phyloP scores from a whole-genome alignment of 2,113 vertebrate species.

The Callionymus lyra region DNA sequence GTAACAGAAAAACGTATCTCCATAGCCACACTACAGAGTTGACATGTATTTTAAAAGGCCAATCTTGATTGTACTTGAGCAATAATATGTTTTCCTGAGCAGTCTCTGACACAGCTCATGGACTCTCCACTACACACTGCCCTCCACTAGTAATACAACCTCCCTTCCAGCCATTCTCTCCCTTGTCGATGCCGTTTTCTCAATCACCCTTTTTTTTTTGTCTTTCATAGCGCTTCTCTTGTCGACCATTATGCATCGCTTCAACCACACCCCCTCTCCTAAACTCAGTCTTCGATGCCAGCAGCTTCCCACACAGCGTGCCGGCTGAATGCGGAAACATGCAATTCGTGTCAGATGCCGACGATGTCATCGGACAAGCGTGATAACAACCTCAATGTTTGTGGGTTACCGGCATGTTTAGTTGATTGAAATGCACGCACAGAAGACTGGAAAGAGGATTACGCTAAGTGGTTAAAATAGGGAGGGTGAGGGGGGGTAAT shows the following conservation, averaged over 20 bases:
- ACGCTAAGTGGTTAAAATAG: slow-evolving; percentile 56
- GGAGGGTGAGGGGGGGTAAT: slow-evolving; percentile 63
- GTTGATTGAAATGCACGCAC: slow-evolving; percentile 12
- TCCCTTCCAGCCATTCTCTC: too few species aligned
- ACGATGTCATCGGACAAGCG: slow-evolving; percentile 12
- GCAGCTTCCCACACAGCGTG: slow-evolving; percentile 18
- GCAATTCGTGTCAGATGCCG: slow-evolving; percentile 11
- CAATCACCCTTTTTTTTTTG: too few species aligned
- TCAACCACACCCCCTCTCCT: slow-evolving; percentile 2
- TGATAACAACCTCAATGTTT: slow-evolving; percentile 28
- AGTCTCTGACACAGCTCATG: too few species aligned
- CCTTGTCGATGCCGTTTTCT: too few species aligned
- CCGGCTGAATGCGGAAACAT: slow-evolving; percentile 11
- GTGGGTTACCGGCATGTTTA: slow-evolving; percentile 11
- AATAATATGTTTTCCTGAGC: too few species aligned
- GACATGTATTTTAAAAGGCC: too few species aligned
- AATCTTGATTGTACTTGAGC: too few species aligned
- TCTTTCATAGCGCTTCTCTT: too few species aligned
- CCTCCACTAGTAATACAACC: too few species aligned
- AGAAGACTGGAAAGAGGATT: slow-evolving; percentile 59
- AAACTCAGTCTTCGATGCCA: slow-evolving; percentile 5
- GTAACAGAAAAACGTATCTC: slow-evolving; percentile 45
- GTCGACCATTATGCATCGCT: slow-evolving; percentile 37
- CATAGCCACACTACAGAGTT: too few species aligned
- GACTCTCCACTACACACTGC: too few species aligned